Evolutionary conservation across 2,888 invertebrate genomes (phyloP).

Genomic region (Drosophila formosana): DNA sequence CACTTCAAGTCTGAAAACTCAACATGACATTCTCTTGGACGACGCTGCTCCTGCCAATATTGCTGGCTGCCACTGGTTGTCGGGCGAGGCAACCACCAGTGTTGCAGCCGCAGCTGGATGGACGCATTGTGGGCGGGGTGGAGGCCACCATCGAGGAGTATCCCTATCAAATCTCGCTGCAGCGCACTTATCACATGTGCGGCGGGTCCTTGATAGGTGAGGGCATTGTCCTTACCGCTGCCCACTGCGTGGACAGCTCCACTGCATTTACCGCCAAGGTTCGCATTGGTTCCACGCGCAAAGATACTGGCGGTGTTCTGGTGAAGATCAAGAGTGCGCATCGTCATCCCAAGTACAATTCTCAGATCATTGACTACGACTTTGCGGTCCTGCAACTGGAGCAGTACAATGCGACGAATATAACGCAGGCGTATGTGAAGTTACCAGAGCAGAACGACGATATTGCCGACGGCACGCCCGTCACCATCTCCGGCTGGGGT

Average conservation of each 20-base stretch:
- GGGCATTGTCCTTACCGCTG: conserved; percentile 85
- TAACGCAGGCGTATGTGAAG: conserved; percentile 63
- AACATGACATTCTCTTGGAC: conserved; percentile 34
- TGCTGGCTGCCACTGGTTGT: conserved; percentile 3
- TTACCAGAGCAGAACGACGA: conserved; percentile 70
- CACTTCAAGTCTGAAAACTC: conserved; percentile 9
- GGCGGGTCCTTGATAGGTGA: conserved; percentile 85
- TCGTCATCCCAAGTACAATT: conserved; percentile 83
- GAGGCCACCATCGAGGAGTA: conserved; percentile 81
- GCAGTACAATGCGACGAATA: conserved; percentile 45
- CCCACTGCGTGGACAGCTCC: conserved; percentile 82
- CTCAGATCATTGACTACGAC: conserved; percentile 84
- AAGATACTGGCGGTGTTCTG: conserved; percentile 82
- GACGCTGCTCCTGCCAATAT: conserved; percentile 25
- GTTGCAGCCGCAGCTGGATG: conserved; percentile 61
- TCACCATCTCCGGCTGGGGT: conserved; percentile 83
- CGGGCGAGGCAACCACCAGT: conserved; percentile 9
- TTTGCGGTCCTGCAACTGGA: conserved; percentile 84
- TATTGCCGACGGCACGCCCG: conserved; percentile 68
- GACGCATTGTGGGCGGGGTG: conserved; percentile 84
- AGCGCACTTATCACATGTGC: conserved; percentile 83
- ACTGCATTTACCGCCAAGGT: conserved; percentile 58
- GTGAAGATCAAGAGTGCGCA: conserved; percentile 74
- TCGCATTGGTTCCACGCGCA: conserved; percentile 83
- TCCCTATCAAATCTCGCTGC: conserved; percentile 85